Conservation (phyloP, 2,113 vertebrate genomes). For the Corythornis vintsioides region DNA sequence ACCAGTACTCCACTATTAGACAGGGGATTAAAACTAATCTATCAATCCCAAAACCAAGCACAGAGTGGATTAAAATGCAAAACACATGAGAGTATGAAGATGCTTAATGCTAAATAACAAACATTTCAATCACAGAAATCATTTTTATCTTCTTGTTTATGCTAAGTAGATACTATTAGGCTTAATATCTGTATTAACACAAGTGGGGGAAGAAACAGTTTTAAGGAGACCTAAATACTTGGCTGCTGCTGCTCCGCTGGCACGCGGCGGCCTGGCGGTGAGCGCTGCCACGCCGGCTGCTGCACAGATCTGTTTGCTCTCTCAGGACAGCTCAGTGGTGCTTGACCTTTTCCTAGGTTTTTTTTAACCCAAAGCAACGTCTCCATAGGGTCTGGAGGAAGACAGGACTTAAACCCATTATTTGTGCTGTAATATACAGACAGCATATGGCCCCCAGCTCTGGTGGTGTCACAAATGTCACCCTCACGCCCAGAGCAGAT, state of each 20-base stretch:
- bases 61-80: slow-evolving; percentile 85
- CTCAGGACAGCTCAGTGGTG: slow-evolving; percentile 38
- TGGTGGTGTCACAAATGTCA: background rate
- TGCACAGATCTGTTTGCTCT: slow-evolving; percentile 66
- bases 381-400: slow-evolving; percentile 21
- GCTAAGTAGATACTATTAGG: slow-evolving; percentile 84
- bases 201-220: slow-evolving; percentile 72
- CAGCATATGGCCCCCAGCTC: background rate
- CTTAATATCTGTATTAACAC: slow-evolving; percentile 82
- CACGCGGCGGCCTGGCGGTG: slow-evolving; percentile 12
- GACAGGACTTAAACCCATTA: slow-evolving; percentile 7
- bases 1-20: slow-evolving; percentile 83
- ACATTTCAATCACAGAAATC: slow-evolving; percentile 84
- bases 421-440: background rate
- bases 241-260: slow-evolving; percentile 14
- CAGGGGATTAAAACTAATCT: slow-evolving; percentile 87
- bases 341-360: slow-evolving; percentile 56
- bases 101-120: slow-evolving; percentile 84
- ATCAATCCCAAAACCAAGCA: slow-evolving; percentile 84
- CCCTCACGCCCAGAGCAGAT: background rate
- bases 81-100: slow-evolving; percentile 77
- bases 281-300: background rate
- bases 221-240: slow-evolving; percentile 73
- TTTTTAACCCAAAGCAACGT: slow-evolving; percentile 50
- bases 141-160: slow-evolving; percentile 85